Base-by-base conservation (phyloP, 2,113 vertebrate genomes). In the Triplophysa siluroides region DNA sequence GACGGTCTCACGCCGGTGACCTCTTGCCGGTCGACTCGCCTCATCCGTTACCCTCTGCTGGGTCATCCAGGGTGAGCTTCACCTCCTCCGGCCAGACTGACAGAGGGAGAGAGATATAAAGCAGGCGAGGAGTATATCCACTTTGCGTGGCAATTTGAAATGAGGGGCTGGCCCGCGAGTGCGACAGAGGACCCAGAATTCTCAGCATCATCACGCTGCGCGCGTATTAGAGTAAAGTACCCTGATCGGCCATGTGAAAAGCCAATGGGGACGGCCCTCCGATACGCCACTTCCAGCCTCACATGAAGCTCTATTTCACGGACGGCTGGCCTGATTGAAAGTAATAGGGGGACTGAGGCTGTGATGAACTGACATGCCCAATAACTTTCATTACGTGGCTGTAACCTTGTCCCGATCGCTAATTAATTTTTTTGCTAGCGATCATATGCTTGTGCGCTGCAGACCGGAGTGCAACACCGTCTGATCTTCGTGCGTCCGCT, bases 331-430 rank as follows among this genome's bases (percentile, higher is more conserved):
- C 86, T 88, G 88, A 90, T 89, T 85, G 89, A 91, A 88, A 90
- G 87, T 90, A 90, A 92, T 90, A 87, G 85, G 82, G 84, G 85
- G 81, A 82, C 75, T 54, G 71, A 81, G 86, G 87, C 82, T 85
- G 88, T 89, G 88, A 90, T 86, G 84, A 91, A 91, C 89, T 90
- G 89, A 91, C 92, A 93, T 86, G 87, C 80, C 84, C 91, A 90
- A 91, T 91, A 90, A 91, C 86, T 89, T 92, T 90, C 87, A 91
- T 92, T 92, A 92, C 81, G 88, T 89, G 87, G 89, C 87, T 84
- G 84, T 89, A 92, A 90, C 90, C 90, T 90, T 89, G 88, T 90
- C 84, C 81, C 80, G 58, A 83, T 71, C 66, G 19, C 85, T 92
- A 92, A 92, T 93, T 91, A 90, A 92, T 91, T 82, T 92, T 88